A percentile compares a stretch with the other conserved stretches of the same genome.
Evolutionary conservation across 2,113 vertebrate species (phyloP).

Genomic region (Ceyx margarethae): DNA sequence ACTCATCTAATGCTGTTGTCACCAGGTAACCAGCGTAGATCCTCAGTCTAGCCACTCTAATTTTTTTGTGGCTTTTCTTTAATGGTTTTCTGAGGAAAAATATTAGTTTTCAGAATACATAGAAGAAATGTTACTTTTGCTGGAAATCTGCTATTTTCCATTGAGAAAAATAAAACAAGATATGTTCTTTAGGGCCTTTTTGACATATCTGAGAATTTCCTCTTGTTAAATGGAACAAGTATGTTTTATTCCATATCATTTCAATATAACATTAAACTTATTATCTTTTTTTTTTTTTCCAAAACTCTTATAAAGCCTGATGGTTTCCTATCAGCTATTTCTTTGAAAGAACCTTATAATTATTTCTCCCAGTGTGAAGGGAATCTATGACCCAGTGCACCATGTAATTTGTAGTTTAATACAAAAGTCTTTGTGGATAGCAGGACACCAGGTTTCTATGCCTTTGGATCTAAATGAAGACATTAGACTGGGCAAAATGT

Average conservation of each 20-base stretch:
- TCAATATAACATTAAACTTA: background rate
- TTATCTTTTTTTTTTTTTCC: background rate
- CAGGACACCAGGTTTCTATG: background rate
- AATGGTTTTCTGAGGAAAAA: background rate
- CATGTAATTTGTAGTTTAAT: background rate
- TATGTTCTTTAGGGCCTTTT: background rate
- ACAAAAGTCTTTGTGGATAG: background rate
- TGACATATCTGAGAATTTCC: background rate
- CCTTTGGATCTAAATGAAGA: background rate
- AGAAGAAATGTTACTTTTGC: background rate
- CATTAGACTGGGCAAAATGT: background rate
- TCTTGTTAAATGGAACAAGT: background rate
- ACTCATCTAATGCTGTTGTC: background rate
- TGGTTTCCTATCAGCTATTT: background rate
- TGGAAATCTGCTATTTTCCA: background rate
- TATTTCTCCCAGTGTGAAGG: background rate
- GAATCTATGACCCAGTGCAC: background rate
- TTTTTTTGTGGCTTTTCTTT: background rate
- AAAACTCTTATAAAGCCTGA: background rate
- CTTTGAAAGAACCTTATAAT: background rate
- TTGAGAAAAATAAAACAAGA: background rate
- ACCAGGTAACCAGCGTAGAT: background rate
- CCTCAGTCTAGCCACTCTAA: background rate
- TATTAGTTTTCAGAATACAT: background rate
- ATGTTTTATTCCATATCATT: background rate